A percentile compares a stretch with the other conserved stretches of the same genome.
phyloP scores from a whole-genome alignment of 1,140 invertebrate genomes.

The Drosophila subpulchrella region DNA sequence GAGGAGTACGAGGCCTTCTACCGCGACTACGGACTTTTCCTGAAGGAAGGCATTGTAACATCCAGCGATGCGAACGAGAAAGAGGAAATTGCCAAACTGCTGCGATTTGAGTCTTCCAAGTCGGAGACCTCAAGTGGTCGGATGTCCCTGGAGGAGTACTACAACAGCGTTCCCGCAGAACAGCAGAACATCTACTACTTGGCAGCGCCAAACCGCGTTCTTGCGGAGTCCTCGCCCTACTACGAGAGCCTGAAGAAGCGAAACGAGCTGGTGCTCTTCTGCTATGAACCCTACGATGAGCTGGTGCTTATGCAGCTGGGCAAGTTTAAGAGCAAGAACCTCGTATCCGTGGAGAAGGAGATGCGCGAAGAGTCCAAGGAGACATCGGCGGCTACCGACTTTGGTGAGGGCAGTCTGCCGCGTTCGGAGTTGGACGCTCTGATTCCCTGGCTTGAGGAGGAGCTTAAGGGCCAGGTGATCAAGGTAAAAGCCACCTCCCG shows the following conservation, averaged over 20 bases:
- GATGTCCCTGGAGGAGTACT: constrained; percentile 95
- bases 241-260: constrained; percentile 95
- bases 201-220: constrained; percentile 94
- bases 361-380: constrained; percentile 89
- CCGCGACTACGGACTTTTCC: constrained; percentile 95
- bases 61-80: constrained; percentile 92
- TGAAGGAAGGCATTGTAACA: constrained; percentile 97
- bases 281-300: constrained; percentile 98
- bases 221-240: constrained; percentile 97
- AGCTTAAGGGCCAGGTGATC: constrained; percentile 91
- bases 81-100: constrained; percentile 96
- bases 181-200: constrained; percentile 97
- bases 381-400: constrained; percentile 86
- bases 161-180: constrained; percentile 90
- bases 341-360: constrained; percentile 97
- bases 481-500: constrained; percentile 92
- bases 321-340: constrained; percentile 91
- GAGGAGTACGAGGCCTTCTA: constrained; percentile 95
- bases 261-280: constrained; percentile 96
- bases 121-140: constrained; percentile 88
- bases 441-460: constrained; percentile 91
- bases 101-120: constrained; percentile 96
- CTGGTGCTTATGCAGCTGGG: constrained; percentile 95
- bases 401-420: constrained; percentile 88
- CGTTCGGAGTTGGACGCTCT: constrained; percentile 91